Conservation (phyloP, 2,113 vertebrate genomes). For the Larimichthys crocea region DNA sequence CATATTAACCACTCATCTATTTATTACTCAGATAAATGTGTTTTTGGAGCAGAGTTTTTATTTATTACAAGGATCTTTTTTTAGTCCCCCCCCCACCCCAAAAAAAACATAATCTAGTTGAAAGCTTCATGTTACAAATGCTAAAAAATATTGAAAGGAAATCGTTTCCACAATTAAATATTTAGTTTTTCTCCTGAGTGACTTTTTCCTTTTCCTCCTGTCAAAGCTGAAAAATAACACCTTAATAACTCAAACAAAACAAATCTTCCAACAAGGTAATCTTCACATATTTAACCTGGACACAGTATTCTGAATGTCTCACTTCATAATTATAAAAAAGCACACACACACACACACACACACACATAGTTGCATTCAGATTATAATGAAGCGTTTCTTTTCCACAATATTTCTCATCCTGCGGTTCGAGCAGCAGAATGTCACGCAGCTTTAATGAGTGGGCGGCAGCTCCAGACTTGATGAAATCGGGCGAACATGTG, state of each 20-base stretch:
- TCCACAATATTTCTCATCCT: slow-evolving; percentile 55
- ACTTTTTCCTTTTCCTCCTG: background rate
- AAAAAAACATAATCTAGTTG: background rate
- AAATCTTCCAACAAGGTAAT: background rate
- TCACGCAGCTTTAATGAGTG: slow-evolving; percentile 64
- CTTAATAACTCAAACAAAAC: background rate
- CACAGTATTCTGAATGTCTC: background rate
- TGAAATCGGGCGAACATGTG: slow-evolving; percentile 71
- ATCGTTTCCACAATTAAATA: background rate
- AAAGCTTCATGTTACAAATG: background rate
- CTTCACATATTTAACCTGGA: background rate
- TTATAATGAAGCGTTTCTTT: slow-evolving; percentile 57
- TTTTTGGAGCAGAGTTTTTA: background rate
- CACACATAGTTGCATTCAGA: slow-evolving; percentile 29
- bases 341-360: slow-evolving; percentile 43
- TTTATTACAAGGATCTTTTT: background rate
- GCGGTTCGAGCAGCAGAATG: slow-evolving; percentile 59
- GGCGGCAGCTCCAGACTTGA: slow-evolving; percentile 62
- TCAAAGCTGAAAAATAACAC: background rate
- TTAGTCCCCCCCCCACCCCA: no score
- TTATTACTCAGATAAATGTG: background rate
- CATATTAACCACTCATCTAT: background rate
- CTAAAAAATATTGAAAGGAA: background rate
- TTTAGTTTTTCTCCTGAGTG: background rate
- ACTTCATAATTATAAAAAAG: background rate